phyloP scores from a whole-genome alignment of 2,888 invertebrate species.

The Drosophila mulleri region DNA sequence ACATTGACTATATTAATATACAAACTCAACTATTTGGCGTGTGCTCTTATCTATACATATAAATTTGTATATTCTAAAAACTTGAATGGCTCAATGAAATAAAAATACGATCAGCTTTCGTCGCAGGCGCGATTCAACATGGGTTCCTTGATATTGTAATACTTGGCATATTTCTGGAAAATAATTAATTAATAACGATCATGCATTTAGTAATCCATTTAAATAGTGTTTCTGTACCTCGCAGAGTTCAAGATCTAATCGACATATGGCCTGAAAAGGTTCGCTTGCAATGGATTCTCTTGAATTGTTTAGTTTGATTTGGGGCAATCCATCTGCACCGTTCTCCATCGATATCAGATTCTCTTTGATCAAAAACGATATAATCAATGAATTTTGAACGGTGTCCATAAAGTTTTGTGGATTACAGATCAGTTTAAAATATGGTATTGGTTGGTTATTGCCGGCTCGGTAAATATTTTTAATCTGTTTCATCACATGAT shows the following conservation, averaged over 20 bases:
- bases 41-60: background rate
- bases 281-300: conserved; percentile 47
- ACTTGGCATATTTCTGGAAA: conserved; percentile 73
- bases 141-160: conserved; percentile 72
- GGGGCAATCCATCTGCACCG: conserved; percentile 82
- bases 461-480: conserved; percentile 84
- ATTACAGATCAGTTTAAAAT: conserved; percentile 87
- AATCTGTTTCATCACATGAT: conserved; percentile 85
- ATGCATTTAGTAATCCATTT: background rate
- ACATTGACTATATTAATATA: background rate
- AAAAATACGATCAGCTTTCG: conserved; percentile 12
- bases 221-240: conserved; percentile 61
- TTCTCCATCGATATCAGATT: conserved; percentile 85
- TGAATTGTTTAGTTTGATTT: conserved; percentile 63
- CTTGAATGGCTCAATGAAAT: background rate
- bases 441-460: conserved; percentile 85
- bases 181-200: background rate
- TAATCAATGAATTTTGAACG: conserved; percentile 87
- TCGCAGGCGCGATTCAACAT: conserved; percentile 61
- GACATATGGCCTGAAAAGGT: conserved; percentile 75
- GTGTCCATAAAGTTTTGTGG: conserved; percentile 87
- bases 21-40: background rate
- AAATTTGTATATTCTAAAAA: background rate
- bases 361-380: conserved; percentile 87
- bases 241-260: conserved; percentile 72